Evolutionary conservation across 64 coral and sea anemone genomes (phyloP).

Genomic region (Catalaphyllia jardinei): DNA sequence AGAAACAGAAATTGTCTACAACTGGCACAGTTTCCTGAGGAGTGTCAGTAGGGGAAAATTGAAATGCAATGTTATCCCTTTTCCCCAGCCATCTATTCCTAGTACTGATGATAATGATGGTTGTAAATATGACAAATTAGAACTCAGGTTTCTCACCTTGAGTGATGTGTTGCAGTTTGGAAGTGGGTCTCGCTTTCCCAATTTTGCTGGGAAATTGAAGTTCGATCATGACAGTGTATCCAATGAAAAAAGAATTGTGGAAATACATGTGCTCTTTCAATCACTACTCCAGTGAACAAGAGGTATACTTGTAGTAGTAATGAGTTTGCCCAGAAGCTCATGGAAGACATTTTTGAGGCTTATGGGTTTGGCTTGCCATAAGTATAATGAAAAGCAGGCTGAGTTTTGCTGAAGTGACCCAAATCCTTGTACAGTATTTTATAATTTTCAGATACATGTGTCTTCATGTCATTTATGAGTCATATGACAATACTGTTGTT

Average conservation of each 20-base stretch:
- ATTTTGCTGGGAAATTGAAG: conserved; percentile 45
- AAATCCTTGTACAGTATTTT: neutral
- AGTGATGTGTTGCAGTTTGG: conserved; percentile 71
- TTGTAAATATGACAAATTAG: too few relatives aligned
- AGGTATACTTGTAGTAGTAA: conserved; percentile 40
- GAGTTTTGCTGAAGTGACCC: neutral
- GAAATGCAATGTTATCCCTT: conserved; percentile 42
- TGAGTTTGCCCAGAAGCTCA: conserved; percentile 43
- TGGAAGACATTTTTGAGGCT: conserved; percentile 47
- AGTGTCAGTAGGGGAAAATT: conserved; percentile 22
- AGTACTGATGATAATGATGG: too few relatives aligned
- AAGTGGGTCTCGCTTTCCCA: conserved; percentile 53
- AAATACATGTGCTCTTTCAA: conserved; percentile 62
- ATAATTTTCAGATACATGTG: neutral
- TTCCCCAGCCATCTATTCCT: neutral
- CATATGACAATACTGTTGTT: too few relatives aligned
- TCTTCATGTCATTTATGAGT: neutral
- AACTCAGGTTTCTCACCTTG: too few relatives aligned
- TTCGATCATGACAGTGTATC: conserved; percentile 46
- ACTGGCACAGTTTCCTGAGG: conserved; percentile 33
- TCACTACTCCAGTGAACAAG: conserved; percentile 63
- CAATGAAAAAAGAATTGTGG: conserved; percentile 30
- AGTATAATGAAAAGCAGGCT: neutral
- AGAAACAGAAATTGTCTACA: conserved; percentile 75
- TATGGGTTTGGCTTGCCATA: conserved; percentile 38